These are phyloP conservation scores for Psittacula derbiana DNA, from an alignment of 2,797 vertebrate species.

Conservation along the genomic window DNA sequence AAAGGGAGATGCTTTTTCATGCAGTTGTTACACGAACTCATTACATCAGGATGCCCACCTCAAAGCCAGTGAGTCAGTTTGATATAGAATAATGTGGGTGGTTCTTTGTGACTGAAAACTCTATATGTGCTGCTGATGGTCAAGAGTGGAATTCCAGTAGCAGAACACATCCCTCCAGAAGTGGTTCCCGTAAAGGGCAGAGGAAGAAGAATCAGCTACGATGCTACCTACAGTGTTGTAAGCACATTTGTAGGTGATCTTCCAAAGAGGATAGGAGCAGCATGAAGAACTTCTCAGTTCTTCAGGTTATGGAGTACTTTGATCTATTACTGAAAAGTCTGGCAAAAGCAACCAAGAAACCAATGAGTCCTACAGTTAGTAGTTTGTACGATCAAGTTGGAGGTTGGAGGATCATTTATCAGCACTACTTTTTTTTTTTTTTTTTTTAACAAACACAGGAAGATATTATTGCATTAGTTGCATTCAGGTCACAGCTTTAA, in stretches of 20 bases:
- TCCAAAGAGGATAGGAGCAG: not conserved
- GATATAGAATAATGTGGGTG: not conserved
- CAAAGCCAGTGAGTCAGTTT: not conserved
- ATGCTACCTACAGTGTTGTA: not conserved
- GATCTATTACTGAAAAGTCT: not conserved
- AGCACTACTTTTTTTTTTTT: not conserved
- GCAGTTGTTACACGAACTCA: not conserved
- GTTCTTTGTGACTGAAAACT: not conserved
- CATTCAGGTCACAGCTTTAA: not conserved
- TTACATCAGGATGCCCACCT: not conserved
- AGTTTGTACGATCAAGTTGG: not conserved
- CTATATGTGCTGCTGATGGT: not conserved
- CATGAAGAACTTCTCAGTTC: not conserved
- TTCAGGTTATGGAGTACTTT: not conserved
- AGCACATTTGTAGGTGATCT: not conserved
- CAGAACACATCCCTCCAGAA: not conserved
- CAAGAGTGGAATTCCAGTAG: not conserved
- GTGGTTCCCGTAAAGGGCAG: not conserved
- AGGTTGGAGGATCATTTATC: not conserved
- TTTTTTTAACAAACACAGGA: not conserved
- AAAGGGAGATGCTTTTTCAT: not conserved
- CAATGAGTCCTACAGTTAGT: not conserved
- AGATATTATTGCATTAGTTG: not conserved
- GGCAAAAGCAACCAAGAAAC: not conserved
- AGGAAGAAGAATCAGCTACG: not conserved